phyloP scores from a whole-genome alignment of 2,113 vertebrate genomes.

The Scomber scombrus region DNA sequence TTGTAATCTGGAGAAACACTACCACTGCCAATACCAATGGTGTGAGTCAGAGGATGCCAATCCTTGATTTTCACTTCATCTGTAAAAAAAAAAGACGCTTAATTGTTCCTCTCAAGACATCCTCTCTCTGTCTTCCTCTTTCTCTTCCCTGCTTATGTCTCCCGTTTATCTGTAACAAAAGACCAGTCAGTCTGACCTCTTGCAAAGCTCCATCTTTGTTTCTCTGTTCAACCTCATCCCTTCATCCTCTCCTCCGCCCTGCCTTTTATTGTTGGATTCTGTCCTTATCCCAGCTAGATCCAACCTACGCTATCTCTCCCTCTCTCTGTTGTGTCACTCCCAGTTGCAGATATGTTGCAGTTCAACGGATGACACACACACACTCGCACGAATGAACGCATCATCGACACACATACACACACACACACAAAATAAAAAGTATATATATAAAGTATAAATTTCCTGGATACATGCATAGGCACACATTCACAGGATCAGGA shows the following conservation, averaged over 20 bases:
- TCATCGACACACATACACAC: background rate
- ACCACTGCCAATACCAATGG: slow-evolving; percentile 32
- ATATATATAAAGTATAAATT: background rate
- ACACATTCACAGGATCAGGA: slow-evolving; percentile 23
- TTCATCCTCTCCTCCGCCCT: slow-evolving; percentile 61
- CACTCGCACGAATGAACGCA: background rate
- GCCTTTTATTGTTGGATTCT: slow-evolving; percentile 69
- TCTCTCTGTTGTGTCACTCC: slow-evolving; percentile 47
- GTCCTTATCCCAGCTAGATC: slow-evolving; percentile 64
- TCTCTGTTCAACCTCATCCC: slow-evolving; percentile 65
- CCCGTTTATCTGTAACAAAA: slow-evolving; percentile 53
- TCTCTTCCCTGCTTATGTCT: slow-evolving; percentile 44
- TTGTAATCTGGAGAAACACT: slow-evolving; percentile 36
- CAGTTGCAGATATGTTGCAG: slow-evolving; percentile 60
- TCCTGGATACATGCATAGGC: slow-evolving; percentile 26
- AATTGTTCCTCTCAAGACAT: slow-evolving; percentile 60
- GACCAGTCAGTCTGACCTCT: slow-evolving; percentile 51
- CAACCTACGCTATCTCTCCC: slow-evolving; percentile 48
- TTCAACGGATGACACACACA: slow-evolving; percentile 23
- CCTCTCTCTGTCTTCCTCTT: slow-evolving; percentile 9
- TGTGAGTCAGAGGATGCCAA: slow-evolving; percentile 51
- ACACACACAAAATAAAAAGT: slow-evolving; percentile 11
- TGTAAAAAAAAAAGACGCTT: slow-evolving; percentile 34
- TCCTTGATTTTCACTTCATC: slow-evolving; percentile 41
- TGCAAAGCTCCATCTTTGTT: slow-evolving; percentile 51